Conservation (phyloP, 2,113 vertebrate species). For the Chloropsis cyanopogon region DNA sequence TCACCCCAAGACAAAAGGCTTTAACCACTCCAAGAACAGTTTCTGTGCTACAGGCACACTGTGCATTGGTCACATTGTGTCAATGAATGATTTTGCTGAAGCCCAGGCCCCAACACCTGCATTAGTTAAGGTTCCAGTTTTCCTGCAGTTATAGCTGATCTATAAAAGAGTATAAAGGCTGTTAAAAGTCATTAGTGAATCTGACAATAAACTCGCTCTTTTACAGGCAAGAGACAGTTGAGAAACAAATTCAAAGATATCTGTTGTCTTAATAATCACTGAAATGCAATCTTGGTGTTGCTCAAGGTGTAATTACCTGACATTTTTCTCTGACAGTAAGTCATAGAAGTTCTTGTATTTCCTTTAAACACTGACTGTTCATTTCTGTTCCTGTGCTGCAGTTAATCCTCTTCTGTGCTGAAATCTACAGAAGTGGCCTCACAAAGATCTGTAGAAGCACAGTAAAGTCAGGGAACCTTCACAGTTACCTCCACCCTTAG, state of each 20-base stretch:
- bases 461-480: not conserved
- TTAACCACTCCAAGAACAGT: not conserved
- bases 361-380: not conserved
- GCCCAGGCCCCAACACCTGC: not conserved
- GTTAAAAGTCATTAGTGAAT: not conserved
- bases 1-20: not conserved
- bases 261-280: not conserved
- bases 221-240: not conserved
- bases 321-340: not conserved
- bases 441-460: not conserved
- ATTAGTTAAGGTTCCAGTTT: not conserved
- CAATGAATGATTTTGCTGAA: not conserved
- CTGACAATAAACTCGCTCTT: not conserved
- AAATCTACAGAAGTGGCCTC: not conserved
- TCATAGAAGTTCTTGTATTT: not conserved
- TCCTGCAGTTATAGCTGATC: not conserved
- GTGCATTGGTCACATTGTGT: not conserved
- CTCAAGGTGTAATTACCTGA: not conserved
- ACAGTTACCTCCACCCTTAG: not conserved
- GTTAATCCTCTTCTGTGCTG: not conserved
- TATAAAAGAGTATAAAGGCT: not conserved
- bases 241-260: not conserved
- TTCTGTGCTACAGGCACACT: not conserved
- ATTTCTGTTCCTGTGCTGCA: not conserved
- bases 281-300: not conserved